Evolutionary conservation across 2,888 invertebrate species (phyloP), one percentile per base, ranked within the genome.

Genomic region (Escarpia spicata): DNA sequence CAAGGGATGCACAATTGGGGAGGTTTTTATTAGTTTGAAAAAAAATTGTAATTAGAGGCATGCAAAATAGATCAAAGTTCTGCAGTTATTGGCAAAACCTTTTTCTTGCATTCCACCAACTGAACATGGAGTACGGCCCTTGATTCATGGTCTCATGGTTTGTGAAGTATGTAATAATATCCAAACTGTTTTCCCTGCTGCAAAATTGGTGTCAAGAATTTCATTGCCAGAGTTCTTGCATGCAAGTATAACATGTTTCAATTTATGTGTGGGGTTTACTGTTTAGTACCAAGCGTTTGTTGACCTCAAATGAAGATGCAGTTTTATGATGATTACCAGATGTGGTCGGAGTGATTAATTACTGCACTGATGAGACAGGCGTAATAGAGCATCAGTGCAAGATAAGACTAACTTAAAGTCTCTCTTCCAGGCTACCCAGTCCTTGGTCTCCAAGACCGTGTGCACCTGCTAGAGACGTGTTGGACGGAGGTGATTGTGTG

Each of bases 401-500:
- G 45, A 45, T 10, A 45, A 15, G 52, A 75, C 75, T 75, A 26
- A 75, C n/a, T 12, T 75, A 26, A 2, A 19, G n/a, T 75, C 19
- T 75, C n/a, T 26, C 75, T 75, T 91, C 43, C 52, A 96, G 96
- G 95, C 45, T 96, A 96, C 93, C 95, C 95, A 92, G 95, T 95
- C 90, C 92, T 96, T 92, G 95, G 95, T 89, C 93, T 96, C 45
- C 95, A 95, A 93, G 96, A 96, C 93, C 96, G 96, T 92, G 95
- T 96, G 10, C 96, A 96, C 92, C 94, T 96, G 92, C 95, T 96
- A 31, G 96, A 96, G 93, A 95, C 95, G 91, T 95, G 95, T 93
- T 96, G 96, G 96, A 95, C 96, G 95, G 96, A 96, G 92, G 94
- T 96, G 9, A 93, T 96, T 0, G 93, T 96, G 19, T 94, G 96